These are phyloP conservation scores for Cottus gobio DNA, from an alignment of 2,113 vertebrate genomes.

Conservation along the genomic window DNA sequence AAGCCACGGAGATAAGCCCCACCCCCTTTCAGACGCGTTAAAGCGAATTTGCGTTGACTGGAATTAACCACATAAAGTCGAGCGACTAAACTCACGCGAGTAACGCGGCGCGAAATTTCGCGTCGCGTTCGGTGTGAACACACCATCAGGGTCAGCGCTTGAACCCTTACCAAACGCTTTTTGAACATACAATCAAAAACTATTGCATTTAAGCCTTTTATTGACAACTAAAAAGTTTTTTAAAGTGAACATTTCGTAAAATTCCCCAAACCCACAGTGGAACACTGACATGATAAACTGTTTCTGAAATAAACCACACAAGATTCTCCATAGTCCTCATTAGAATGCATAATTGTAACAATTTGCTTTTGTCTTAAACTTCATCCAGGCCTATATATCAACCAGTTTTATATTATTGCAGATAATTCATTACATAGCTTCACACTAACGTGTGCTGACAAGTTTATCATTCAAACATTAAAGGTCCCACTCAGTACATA, in stretches of 20 bases:
- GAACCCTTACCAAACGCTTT: not conserved
- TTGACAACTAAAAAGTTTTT: not conserved
- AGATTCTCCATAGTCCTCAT: not conserved
- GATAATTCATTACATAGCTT: too few relatives aligned
- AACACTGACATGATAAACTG: not conserved
- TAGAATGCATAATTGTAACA: not conserved
- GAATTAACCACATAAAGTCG: too few relatives aligned
- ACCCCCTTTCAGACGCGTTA: too few relatives aligned
- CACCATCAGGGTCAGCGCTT: not conserved
- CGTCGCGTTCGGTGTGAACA: too few relatives aligned
- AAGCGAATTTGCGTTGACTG: too few relatives aligned
- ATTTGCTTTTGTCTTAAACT: not conserved
- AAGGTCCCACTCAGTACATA: too few relatives aligned
- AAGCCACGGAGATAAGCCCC: too few relatives aligned
- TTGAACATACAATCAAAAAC: not conserved
- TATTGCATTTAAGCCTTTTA: not conserved
- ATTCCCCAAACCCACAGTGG: not conserved
- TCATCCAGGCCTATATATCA: not conserved
- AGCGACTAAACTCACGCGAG: too few relatives aligned
- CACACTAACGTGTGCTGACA: too few relatives aligned
- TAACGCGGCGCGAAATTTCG: too few relatives aligned
- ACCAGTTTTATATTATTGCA: not conserved
- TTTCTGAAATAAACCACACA: not conserved
- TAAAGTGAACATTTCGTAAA: not conserved
- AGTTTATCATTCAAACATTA: too few relatives aligned